These are phyloP conservation scores for Limnephilus rhombicus DNA, from an alignment of 2,888 invertebrate species.

Conservation along the genomic window DNA sequence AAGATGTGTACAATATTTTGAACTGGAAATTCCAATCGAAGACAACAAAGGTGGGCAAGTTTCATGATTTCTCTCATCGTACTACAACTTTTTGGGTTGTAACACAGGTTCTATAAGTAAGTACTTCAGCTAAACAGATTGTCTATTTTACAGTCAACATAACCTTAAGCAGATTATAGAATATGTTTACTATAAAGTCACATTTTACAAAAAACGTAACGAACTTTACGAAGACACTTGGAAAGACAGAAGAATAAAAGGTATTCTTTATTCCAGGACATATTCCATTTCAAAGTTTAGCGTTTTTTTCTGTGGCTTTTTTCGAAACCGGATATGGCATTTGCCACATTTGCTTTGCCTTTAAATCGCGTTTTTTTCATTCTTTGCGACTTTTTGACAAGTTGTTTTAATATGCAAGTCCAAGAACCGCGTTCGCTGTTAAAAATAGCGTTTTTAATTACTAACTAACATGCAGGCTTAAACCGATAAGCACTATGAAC, in stretches of 20 bases:
- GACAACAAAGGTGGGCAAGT: too few species aligned
- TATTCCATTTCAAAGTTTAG: background rate
- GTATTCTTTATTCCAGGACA: background rate
- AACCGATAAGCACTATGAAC: background rate
- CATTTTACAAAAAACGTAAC: background rate
- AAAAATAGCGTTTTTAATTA: background rate
- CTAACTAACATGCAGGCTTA: background rate
- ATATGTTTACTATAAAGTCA: too few species aligned
- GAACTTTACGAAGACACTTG: background rate
- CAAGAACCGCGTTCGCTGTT: background rate
- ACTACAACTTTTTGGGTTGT: too few species aligned
- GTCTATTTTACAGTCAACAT: too few species aligned
- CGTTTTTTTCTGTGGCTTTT: background rate
- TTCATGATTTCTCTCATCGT: too few species aligned
- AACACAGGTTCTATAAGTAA: too few species aligned
- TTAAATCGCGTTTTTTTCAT: background rate
- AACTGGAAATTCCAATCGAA: too few species aligned
- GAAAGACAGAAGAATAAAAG: background rate
- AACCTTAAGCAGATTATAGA: too few species aligned
- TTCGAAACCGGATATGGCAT: background rate
- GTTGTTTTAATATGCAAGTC: background rate
- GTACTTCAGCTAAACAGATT: too few species aligned
- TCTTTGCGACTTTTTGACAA: slow-evolving; percentile 18
- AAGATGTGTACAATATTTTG: too few species aligned
- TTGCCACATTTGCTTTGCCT: background rate